Evolutionary conservation across 2,797 vertebrate genomes (phyloP).

Genomic region (Acanthiza pusilla): DNA sequence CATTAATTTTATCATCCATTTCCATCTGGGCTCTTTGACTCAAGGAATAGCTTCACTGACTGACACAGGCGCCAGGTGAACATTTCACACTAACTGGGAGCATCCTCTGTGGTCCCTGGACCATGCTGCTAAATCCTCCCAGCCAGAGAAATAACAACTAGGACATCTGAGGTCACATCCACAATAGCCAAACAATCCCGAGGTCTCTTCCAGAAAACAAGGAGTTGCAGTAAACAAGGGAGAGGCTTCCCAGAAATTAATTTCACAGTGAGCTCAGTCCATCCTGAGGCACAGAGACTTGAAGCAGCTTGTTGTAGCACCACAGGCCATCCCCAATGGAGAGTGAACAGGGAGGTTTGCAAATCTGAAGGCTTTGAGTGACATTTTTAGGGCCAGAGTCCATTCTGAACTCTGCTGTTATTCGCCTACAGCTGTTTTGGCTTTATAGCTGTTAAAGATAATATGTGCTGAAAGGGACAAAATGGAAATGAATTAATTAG

Average conservation of each 20-base stretch:
- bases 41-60: not conserved
- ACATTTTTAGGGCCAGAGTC: not conserved
- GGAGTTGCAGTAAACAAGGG: slow-evolving; percentile 20
- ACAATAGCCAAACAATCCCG: not conserved
- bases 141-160: not conserved
- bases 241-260: slow-evolving; percentile 31
- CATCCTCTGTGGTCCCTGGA: not conserved
- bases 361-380: not conserved
- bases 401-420: not conserved
- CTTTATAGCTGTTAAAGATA: not conserved
- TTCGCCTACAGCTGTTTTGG: not conserved
- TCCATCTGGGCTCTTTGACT: not conserved
- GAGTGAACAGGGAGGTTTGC: not conserved
- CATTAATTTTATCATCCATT: not conserved
- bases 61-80: not conserved
- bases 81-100: not conserved
- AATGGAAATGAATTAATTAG: not conserved
- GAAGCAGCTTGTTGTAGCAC: not conserved
- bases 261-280: slow-evolving; percentile 8
- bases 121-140: not conserved
- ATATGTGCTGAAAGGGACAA: not conserved
- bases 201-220: not conserved
- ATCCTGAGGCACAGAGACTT: not conserved
- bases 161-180: not conserved
- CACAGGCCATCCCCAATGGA: not conserved